These are phyloP conservation scores for Xanthia togata DNA, from an alignment of 2,888 invertebrate species.

Conservation along the genomic window DNA sequence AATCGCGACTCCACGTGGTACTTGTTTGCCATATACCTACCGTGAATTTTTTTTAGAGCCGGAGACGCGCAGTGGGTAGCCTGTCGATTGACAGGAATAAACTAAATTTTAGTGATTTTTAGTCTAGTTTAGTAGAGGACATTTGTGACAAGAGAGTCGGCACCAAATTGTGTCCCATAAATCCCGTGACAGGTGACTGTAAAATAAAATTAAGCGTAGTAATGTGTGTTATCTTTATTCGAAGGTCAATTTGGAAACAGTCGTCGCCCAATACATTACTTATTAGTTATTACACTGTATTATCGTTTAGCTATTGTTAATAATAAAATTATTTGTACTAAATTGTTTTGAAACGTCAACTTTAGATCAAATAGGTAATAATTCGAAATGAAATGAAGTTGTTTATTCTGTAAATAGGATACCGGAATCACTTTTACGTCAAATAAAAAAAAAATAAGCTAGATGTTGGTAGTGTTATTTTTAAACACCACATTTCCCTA, in stretches of 20 bases:
- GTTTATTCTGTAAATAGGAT: too few relatives aligned
- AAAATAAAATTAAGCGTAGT: constrained; percentile 58
- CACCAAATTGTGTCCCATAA: constrained; percentile 6
- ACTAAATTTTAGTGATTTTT: too few relatives aligned
- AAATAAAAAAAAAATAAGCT: too few relatives aligned
- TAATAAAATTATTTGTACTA: not conserved
- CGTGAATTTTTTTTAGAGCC: too few relatives aligned
- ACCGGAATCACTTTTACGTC: too few relatives aligned
- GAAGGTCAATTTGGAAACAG: constrained; percentile 74
- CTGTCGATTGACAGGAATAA: too few relatives aligned
- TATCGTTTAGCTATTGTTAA: not conserved
- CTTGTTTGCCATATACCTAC: too few relatives aligned
- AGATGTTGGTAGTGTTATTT: not conserved
- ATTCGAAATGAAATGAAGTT: too few relatives aligned
- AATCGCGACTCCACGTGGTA: too few relatives aligned
- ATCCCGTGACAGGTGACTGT: constrained; percentile 48
- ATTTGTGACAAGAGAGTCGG: too few relatives aligned
- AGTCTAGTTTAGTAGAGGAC: too few relatives aligned
- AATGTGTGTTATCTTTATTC: constrained; percentile 59
- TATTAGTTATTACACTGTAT: constrained; percentile 1
- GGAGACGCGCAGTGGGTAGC: too few relatives aligned
- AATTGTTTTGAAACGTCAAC: not conserved
- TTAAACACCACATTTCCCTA: constrained; percentile 9
- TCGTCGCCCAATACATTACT: constrained; percentile 43
- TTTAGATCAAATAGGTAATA: not conserved